Evolutionary conservation across 2,797 vertebrate genomes (phyloP).

Genomic region (Falco berigora): DNA sequence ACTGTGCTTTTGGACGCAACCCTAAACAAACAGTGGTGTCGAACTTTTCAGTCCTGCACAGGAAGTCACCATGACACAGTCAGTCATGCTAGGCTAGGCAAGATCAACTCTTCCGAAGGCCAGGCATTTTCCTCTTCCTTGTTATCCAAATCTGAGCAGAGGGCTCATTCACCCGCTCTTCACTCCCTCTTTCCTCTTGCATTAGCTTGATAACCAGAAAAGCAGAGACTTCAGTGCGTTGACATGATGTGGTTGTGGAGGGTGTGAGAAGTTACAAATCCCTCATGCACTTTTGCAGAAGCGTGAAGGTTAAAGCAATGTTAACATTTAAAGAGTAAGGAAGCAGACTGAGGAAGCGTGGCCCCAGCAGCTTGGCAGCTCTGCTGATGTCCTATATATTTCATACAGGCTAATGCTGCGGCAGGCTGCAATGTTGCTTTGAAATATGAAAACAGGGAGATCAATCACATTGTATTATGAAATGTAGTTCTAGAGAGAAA

Average conservation of each 20-base stretch:
- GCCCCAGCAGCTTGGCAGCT: not conserved
- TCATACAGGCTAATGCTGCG: not conserved
- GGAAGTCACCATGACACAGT: not conserved
- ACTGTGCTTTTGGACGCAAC: not conserved
- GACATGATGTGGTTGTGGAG: not conserved
- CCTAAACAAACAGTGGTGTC: not conserved
- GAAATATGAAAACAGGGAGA: not conserved
- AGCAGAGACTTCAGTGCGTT: not conserved
- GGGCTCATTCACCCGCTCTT: not conserved
- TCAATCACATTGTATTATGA: not conserved
- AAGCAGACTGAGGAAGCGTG: not conserved
- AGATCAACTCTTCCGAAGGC: not conserved
- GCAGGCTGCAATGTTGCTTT: not conserved
- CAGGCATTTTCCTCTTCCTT: not conserved
- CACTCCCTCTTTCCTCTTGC: not conserved
- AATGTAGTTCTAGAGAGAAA: not conserved
- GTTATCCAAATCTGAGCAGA: not conserved
- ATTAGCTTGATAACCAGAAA: not conserved
- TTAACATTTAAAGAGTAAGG: not conserved
- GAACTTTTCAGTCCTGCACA: not conserved
- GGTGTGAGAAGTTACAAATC: not conserved
- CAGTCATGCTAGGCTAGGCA: not conserved
- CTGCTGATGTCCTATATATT: not conserved
- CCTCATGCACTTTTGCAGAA: not conserved
- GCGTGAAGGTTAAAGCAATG: not conserved